Conservation (phyloP, 2,797 vertebrate genomes). For the Cheirogaleus major region DNA sequence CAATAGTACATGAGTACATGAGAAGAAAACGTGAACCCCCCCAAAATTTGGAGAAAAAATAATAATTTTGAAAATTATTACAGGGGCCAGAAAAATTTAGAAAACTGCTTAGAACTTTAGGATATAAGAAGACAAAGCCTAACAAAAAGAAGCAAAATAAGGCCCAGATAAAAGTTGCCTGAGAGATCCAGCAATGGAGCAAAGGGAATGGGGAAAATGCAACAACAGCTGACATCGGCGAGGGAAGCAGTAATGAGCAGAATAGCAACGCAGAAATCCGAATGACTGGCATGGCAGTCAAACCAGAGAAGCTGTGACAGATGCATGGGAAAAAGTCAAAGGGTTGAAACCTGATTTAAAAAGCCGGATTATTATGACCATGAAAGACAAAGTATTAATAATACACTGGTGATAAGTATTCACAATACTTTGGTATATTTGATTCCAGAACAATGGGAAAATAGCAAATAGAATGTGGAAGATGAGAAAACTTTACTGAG, state of each 20-base stretch:
- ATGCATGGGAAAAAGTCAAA: neutral
- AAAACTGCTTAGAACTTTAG: neutral
- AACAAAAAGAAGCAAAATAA: neutral
- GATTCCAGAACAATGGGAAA: neutral
- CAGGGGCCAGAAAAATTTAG: neutral
- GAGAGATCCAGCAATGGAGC: neutral
- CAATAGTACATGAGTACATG: neutral
- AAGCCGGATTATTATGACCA: neutral
- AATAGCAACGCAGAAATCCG: neutral
- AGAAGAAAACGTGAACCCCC: neutral
- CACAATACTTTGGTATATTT: neutral
- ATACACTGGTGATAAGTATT: neutral
- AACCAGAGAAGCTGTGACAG: neutral
- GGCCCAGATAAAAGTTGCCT: neutral
- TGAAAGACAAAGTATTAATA: neutral
- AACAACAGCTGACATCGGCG: neutral
- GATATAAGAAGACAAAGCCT: neutral
- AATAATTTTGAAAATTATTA: conserved; percentile 20
- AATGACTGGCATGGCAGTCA: neutral
- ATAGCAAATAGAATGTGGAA: neutral
- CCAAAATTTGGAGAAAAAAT: neutral
- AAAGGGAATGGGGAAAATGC: neutral
- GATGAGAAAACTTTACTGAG: neutral
- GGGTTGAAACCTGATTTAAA: neutral
- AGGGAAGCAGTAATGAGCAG: neutral